Evolutionary conservation across 2,797 vertebrate genomes (phyloP).

Genomic region (Eleutherodactylus coqui): DNA sequence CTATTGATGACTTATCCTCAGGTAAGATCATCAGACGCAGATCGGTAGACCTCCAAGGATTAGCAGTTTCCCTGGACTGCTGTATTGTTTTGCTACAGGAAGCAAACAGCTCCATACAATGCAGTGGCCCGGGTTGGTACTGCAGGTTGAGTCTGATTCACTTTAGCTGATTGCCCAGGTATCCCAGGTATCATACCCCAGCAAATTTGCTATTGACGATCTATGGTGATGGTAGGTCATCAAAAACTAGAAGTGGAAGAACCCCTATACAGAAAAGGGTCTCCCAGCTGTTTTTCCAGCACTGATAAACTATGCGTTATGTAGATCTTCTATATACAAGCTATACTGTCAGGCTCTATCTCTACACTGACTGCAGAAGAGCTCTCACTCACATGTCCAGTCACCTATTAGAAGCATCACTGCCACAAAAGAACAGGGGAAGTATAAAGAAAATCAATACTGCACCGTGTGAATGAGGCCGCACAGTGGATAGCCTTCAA

Average conservation of each 20-base stretch:
- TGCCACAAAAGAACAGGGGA: not conserved
- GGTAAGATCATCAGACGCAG: no score
- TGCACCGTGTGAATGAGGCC: not conserved
- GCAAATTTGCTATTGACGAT: not conserved
- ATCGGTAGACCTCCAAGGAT: no score
- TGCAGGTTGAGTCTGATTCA: no score
- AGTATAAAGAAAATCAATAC: not conserved
- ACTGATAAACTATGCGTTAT: not conserved
- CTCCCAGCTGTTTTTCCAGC: not conserved
- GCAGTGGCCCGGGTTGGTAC: no score
- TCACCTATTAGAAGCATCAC: not conserved
- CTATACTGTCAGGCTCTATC: not conserved
- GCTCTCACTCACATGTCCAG: not conserved
- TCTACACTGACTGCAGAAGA: not conserved
- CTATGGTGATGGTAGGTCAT: not conserved
- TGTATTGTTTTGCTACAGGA: no score
- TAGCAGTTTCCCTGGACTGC: no score
- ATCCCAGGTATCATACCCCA: not conserved
- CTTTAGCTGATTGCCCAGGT: no score
- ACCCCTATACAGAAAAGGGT: no score
- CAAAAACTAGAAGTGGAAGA: no score
- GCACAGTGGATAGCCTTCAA: no score
- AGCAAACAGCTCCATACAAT: no score
- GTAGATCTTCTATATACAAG: not conserved
- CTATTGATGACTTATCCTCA: no score